Percentiles rank a stretch among this genome's conserved stretches.
These are phyloP conservation scores for Maccullochella peelii DNA, from an alignment of 2,113 vertebrate species.

Conservation along the genomic window DNA sequence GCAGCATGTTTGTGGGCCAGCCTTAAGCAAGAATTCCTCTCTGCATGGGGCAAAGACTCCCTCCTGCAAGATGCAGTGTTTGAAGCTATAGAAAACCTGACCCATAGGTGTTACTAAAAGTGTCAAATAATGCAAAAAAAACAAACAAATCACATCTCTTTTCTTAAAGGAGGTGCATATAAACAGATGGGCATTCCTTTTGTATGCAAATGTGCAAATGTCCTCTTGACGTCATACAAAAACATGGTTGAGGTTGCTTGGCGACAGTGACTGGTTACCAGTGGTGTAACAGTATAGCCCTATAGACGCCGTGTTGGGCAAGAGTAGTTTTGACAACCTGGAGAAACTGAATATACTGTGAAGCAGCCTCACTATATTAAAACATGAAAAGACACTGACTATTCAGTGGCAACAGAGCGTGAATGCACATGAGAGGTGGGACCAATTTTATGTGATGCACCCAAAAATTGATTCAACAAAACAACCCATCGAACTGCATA, in stretches of 20 bases:
- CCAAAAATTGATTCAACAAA: not conserved
- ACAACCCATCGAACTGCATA: not conserved
- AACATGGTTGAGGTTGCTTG: conserved; percentile 9
- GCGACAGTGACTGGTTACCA: not conserved
- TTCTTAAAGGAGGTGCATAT: not conserved
- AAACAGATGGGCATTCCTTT: not conserved
- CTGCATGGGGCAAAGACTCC: not conserved
- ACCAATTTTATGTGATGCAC: not conserved
- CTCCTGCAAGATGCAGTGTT: not conserved
- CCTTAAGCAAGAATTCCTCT: conserved; percentile 1
- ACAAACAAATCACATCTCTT: too few species aligned
- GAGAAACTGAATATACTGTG: not conserved
- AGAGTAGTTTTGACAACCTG: not conserved
- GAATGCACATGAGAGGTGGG: too few species aligned
- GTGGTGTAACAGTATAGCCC: not conserved
- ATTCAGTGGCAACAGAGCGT: not conserved
- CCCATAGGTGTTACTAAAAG: not conserved
- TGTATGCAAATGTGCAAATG: conserved; percentile 7
- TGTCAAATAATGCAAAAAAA: not conserved
- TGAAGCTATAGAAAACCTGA: not conserved
- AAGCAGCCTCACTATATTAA: not conserved
- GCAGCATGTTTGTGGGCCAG: not conserved
- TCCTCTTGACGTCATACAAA: not conserved
- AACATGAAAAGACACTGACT: not conserved
- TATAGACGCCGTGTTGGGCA: not conserved